Base-by-base conservation (phyloP, 1,140 invertebrate species). In the Drosophila navojoa region DNA sequence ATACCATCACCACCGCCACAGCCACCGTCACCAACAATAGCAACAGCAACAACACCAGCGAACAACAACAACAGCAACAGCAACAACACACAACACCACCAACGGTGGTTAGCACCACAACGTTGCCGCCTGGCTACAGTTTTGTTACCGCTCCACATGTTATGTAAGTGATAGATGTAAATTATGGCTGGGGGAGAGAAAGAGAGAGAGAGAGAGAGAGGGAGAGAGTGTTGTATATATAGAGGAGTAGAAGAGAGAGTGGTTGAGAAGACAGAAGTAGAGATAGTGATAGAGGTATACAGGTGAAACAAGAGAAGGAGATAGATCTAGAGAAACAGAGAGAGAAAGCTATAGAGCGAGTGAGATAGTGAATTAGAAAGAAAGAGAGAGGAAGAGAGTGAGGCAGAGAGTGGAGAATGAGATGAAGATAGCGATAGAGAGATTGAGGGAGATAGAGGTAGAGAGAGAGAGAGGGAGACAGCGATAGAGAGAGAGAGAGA, bases 81-180 rank as follows among this genome's bases (percentile, higher is more conserved):
- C 32, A 32, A 32, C 7, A 29, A 6, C 25, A 49, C 7, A 40
- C 61, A 32, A 32, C 53, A 40, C 15, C 64, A 10, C 42, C 54
- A 27, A 68, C 71, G 11, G 38, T 81, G 49, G 61, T 81, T 16
- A 79, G 35, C 42, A 44, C 68, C 27, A 71, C 71, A n/a, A 45
- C 67, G 32, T 50, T 81, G 62, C 60, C 71, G 7, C 63, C 72
- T 1, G 76, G 84, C 42, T 89, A 82, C 25, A 82, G 66, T 60
- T 87, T 69, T 45, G 84, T 87, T 11, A 79, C 75, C 35, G 42
- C 73, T 4, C 60, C 82, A 49, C 82, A 87, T 62, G 69, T 86
- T 47, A 76, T 86, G 82, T 86, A 57, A 81, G 81, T 87, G 1
- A 10, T 11, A 15, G 4, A n/a, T 45, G 4, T 10, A 1, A 13